Base-by-base conservation (phyloP, 2,888 invertebrate genomes). In the Nomada lathburiana region DNA sequence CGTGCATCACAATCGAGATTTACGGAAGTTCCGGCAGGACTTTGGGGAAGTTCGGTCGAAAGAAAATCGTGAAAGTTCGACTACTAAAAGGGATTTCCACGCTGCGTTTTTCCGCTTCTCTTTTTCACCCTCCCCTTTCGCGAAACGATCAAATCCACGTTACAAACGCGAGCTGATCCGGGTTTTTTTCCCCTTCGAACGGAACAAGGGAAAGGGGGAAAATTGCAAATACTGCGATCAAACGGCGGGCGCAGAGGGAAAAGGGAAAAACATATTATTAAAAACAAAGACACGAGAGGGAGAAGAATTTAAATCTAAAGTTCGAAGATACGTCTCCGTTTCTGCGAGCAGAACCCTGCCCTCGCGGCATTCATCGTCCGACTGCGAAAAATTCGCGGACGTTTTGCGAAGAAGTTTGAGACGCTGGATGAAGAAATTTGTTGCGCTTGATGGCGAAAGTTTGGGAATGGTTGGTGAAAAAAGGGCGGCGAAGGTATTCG, bases 1-100 rank as follows among this genome's bases (percentile, higher is more conserved):
- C 68, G 50, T 71, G 79, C 62, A 76, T 67, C 80, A 72, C 82
- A 79, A 87, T 84, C 76, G 80, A 79, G 82, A 84, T 88, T 80
- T 76, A 80, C 76, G 70, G 73, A 88, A 82, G 74, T 88, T 81
- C 75, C 65, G n/a, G 70, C 42, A 55, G 68, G 69, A 75, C 47
- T 80, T 71, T 55, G 53, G 47, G 62, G 63, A 88, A 84, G 60
- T 82, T 79, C 57, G 36, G 47, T 18, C 62, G 64, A 73, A 81
- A 71, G 65, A 80, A 84, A 84, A 84, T 84, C 84, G 80, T 20
- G 59, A 62, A 84, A 84, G 77, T 84, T 84, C 59, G 71, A 74
- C 69, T 70, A 71, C 68, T 64, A 52, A 76, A 76, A 73, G 65
- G 67, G 72, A 65, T 74, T 80, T 72, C 60, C 63, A 50, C 44